Percentiles rank a stretch among this genome's conserved stretches.
Evolutionary conservation across 1,140 invertebrate species (phyloP).

Genomic region (Choristoneura fumiferana): DNA sequence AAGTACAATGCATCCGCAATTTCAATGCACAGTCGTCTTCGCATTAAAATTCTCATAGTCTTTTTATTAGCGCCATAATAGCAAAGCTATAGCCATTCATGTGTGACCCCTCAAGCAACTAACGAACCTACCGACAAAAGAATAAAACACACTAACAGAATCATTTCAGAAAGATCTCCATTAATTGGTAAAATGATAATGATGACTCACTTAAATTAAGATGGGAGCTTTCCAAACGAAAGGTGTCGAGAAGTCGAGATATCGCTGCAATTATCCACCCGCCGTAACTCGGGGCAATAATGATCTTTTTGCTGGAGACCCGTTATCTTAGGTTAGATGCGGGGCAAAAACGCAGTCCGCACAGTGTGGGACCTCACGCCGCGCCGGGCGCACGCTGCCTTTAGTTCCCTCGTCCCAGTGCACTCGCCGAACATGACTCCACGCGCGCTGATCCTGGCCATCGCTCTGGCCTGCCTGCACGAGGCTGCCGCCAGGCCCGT

Average conservation of each 20-base stretch:
- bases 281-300: conserved; percentile 61
- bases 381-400: conserved; percentile 48
- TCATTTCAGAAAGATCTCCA: conserved; percentile 24
- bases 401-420: background rate
- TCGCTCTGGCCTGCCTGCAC: conserved; percentile 37
- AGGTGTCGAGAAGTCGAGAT: conserved; percentile 55
- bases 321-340: conserved; percentile 71
- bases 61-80: conserved; percentile 35
- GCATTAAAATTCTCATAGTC: conserved; percentile 2
- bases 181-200: conserved; percentile 40
- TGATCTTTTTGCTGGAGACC: conserved; percentile 71
- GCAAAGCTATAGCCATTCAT: conserved; percentile 18
- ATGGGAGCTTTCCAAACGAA: conserved; percentile 72
- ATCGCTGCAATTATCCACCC: conserved; percentile 61
- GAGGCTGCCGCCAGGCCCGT: conserved; percentile 49
- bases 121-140: background rate
- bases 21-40: background rate
- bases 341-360: conserved; percentile 57
- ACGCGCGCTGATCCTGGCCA: conserved; percentile 39
- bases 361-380: conserved; percentile 51
- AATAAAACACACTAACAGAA: background rate
- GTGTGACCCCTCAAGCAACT: conserved; percentile 20
- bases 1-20: conserved; percentile 11
- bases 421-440: conserved; percentile 40
- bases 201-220: conserved; percentile 65